Conservation (phyloP, 2,797 vertebrate species). For the Halcyon leucocephala region DNA sequence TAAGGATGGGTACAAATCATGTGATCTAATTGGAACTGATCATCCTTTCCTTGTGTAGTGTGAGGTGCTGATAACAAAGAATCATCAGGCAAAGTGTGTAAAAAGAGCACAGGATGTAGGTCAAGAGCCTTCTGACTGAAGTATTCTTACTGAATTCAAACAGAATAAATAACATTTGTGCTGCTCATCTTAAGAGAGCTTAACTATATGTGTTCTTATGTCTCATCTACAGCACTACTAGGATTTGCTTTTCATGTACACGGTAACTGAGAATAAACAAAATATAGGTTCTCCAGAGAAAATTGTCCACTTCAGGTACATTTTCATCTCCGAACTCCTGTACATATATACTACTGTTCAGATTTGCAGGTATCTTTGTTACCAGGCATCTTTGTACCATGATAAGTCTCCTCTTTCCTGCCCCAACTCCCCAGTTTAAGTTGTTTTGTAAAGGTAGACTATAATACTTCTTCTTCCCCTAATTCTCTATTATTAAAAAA, state of each 20-base stretch:
- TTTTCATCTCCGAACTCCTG: neutral
- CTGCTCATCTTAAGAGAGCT: neutral
- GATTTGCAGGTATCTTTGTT: neutral
- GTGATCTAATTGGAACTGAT: neutral
- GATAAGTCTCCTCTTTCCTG: slow-evolving; percentile 11
- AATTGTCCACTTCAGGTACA: slow-evolving; percentile 21
- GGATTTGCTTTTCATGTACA: slow-evolving; percentile 22
- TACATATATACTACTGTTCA: neutral
- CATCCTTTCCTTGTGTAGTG: neutral
- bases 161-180: neutral
- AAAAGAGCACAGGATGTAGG: neutral
- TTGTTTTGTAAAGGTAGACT: slow-evolving; percentile 50
- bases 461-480: neutral
- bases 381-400: neutral
- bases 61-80: neutral
- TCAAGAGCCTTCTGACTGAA: neutral
- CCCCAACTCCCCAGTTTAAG: slow-evolving; percentile 28
- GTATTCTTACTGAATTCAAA: neutral
- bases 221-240: neutral
- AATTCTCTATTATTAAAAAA: slow-evolving; percentile 46
- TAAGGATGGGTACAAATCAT: slow-evolving; percentile 7
- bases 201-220: neutral
- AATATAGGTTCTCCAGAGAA: slow-evolving; percentile 15
- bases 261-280: neutral
- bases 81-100: neutral